Evolutionary conservation across 2,113 vertebrate genomes (phyloP), one percentile per base, ranked within the genome.

Genomic region (Gadus macrocephalus): DNA sequence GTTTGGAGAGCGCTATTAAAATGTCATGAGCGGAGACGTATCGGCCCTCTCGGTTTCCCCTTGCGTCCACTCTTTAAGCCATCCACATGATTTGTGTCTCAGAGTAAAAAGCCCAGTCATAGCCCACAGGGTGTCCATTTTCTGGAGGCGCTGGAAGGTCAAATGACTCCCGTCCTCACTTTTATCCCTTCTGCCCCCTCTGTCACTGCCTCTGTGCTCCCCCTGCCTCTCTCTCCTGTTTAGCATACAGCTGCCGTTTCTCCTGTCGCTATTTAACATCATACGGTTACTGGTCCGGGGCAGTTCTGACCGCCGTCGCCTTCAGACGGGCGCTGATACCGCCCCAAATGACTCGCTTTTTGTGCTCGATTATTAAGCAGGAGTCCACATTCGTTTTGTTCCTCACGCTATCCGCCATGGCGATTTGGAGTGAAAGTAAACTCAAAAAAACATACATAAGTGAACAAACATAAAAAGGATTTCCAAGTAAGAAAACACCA

Each of bases 1-100:
- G 83, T 88, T 83, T 78, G 70, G 78, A 85, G 78, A 71, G 82
- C 79, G 75, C 83, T 77, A 86, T 90, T 87, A 90, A 90, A 85
- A 82, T 78, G 85, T 85, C 87, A 86, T 79, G 79, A 86, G 72
- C 49, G 31, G 81, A 87, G 84, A 90, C 79, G 71, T 85, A 87
- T 86, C 68, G 73, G 72, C 67, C 78, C 69, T 76, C 80, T 77
- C 78, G 49, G 85, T 84, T 87, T 87, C 81, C 78, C 76, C 81
- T 77, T 68, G 62, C 69, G 73, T 84, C 75, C 72, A 70, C 74
- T 87, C 82, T 83, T 85, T 81, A 68, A 81, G 82, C 82, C 27
- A 84, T 85, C 82, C 76, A 66, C 78, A 80, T 83, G 87, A 89
- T 88, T 87, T 88, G 85, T 87, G 82, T 81, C 70, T 76, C 62